Percentiles rank a stretch among this genome's conserved stretches.
phyloP scores from a whole-genome alignment of 2,888 invertebrate species.

The Spisula subtruncata region DNA sequence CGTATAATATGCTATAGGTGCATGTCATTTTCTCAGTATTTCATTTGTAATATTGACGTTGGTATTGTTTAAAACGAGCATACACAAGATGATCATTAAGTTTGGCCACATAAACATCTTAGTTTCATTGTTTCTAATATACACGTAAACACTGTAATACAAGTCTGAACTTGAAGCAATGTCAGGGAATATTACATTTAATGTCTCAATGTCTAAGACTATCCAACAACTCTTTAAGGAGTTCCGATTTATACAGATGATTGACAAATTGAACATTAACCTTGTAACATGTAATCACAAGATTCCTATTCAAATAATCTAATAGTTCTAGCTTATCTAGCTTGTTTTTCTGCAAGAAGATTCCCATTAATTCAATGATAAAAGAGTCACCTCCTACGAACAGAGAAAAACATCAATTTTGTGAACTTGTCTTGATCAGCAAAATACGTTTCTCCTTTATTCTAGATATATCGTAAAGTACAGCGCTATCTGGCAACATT shows the following conservation, averaged over 20 bases:
- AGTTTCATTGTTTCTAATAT: too few species aligned
- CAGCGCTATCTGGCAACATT: neutral
- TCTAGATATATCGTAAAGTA: neutral
- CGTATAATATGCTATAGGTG: too few species aligned
- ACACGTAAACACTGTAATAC: too few species aligned
- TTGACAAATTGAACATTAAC: slow-evolving; percentile 25
- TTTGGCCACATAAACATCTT: too few species aligned
- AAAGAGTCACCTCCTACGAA: neutral
- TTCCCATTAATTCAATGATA: slow-evolving; percentile 11
- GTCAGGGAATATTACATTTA: too few species aligned
- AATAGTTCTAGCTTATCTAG: neutral
- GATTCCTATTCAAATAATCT: neutral
- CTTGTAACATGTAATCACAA: neutral
- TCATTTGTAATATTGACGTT: too few species aligned
- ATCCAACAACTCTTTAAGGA: too few species aligned
- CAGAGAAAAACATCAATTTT: neutral
- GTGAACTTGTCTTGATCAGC: neutral
- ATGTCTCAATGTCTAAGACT: too few species aligned
- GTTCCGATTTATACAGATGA: neutral
- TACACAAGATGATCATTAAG: too few species aligned
- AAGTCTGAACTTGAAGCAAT: too few species aligned
- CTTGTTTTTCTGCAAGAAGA: neutral
- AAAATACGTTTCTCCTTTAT: neutral
- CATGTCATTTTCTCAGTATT: too few species aligned
- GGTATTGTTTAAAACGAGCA: too few species aligned